phyloP scores from a whole-genome alignment of 1,140 invertebrate species.

The Neoseiulus cucumeris region DNA sequence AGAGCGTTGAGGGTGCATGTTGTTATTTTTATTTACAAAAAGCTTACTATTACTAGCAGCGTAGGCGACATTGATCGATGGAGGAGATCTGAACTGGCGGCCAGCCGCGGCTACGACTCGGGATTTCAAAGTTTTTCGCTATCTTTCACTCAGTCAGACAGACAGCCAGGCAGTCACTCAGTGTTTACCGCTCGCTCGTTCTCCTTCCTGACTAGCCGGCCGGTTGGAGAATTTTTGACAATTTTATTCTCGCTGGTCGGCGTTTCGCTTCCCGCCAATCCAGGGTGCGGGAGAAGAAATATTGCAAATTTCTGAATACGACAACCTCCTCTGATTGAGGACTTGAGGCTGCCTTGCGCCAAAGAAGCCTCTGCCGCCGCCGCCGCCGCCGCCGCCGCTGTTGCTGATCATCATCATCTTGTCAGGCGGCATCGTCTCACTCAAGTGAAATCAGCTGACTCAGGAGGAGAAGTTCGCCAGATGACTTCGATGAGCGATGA shows the following conservation, averaged over 20 bases:
- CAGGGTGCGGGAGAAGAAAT: not conserved
- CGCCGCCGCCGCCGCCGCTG: not conserved
- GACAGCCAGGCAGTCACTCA: too few relatives aligned
- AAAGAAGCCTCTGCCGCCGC: not conserved
- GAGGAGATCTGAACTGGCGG: not conserved
- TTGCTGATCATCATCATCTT: not conserved
- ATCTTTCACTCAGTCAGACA: too few relatives aligned
- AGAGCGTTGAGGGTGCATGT: conserved; percentile 1
- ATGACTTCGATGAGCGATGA: too few relatives aligned
- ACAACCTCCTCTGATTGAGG: not conserved
- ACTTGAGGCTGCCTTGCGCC: not conserved
- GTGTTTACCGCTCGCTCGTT: too few relatives aligned
- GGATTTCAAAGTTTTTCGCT: too few relatives aligned
- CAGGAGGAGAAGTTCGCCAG: too few relatives aligned
- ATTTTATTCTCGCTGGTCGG: not conserved
- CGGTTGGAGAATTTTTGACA: conserved; percentile 6
- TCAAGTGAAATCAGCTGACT: too few relatives aligned
- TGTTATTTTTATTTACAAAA: conserved; percentile 12
- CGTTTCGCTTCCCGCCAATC: not conserved
- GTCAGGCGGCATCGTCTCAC: too few relatives aligned
- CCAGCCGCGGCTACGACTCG: too few relatives aligned
- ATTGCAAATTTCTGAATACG: not conserved
- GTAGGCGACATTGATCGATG: conserved; percentile 8
- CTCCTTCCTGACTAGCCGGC: not conserved
- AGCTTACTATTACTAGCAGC: conserved; percentile 7